Conservation (phyloP, 2,888 invertebrate genomes). For the Falcaria lacertinaria region DNA sequence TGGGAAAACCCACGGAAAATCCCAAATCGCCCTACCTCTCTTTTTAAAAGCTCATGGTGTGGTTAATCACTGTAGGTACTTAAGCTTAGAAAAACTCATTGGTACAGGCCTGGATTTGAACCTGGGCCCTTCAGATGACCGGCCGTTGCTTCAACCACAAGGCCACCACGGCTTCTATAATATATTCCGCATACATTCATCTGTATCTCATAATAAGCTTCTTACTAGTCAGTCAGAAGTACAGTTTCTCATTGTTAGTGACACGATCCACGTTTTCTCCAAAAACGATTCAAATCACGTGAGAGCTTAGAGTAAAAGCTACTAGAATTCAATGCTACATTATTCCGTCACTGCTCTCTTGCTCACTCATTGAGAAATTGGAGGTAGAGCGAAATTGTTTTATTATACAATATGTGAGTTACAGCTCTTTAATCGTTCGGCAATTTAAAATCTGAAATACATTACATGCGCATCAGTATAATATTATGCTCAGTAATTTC, state of each 20-base stretch:
- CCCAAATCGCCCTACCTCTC: too few relatives aligned
- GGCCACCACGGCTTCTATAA: too few relatives aligned
- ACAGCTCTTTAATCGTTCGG: background rate
- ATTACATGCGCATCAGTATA: slow-evolving; percentile 6
- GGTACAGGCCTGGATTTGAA: too few relatives aligned
- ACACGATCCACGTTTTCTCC: background rate
- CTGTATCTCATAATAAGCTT: background rate
- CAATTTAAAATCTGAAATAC: slow-evolving; percentile 2
- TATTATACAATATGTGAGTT: slow-evolving; percentile 1
- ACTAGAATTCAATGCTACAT: background rate
- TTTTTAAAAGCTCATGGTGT: too few relatives aligned
- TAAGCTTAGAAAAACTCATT: too few relatives aligned
- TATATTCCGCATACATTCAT: too few relatives aligned
- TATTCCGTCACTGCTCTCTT: background rate
- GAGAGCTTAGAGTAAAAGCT: background rate
- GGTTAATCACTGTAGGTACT: too few relatives aligned
- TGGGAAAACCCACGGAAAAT: too few relatives aligned
- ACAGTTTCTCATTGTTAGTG: background rate
- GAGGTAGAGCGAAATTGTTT: background rate
- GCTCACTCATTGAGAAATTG: slow-evolving; percentile 3
- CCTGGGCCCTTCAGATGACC: too few relatives aligned
- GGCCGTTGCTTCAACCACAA: too few relatives aligned
- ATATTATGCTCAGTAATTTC: background rate
- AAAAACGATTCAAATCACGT: background rate
- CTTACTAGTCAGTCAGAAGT: background rate